Evolutionary conservation across 1,140 invertebrate species (phyloP).

Genomic region (Penaeus chinensis): DNA sequence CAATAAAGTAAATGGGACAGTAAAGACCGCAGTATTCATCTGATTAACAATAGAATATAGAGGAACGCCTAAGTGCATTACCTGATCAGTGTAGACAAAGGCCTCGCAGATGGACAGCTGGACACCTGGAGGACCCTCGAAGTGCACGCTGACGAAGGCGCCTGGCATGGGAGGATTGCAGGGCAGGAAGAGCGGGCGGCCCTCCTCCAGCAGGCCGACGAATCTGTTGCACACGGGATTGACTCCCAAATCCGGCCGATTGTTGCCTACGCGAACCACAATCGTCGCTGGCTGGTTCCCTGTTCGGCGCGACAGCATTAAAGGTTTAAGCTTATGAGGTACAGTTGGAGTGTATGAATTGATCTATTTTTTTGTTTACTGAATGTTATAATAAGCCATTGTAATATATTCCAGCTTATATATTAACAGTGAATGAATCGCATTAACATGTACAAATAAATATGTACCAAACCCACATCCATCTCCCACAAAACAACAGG

Average conservation of each 20-base stretch:
- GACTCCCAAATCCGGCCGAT: slow-evolving; percentile 90
- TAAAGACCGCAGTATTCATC: background rate
- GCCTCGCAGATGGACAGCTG: slow-evolving; percentile 94
- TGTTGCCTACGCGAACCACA: slow-evolving; percentile 91
- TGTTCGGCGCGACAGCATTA: background rate
- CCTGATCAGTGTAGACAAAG: slow-evolving; percentile 94
- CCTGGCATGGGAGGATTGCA: slow-evolving; percentile 96
- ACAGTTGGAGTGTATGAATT: background rate
- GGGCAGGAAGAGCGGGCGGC: slow-evolving; percentile 89
- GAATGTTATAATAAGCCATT: background rate
- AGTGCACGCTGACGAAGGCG: slow-evolving; percentile 91
- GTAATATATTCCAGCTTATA: background rate
- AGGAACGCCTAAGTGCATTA: slow-evolving; percentile 64
- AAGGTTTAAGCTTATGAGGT: background rate
- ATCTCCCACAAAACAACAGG: background rate
- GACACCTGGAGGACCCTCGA: slow-evolving; percentile 78
- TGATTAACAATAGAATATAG: too few relatives aligned
- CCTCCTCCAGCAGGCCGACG: slow-evolving; percentile 79
- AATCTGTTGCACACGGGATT: slow-evolving; percentile 94
- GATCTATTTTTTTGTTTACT: slow-evolving; percentile 5
- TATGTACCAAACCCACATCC: background rate
- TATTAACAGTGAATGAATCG: background rate
- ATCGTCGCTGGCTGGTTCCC: slow-evolving; percentile 79
- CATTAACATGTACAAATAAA: background rate
- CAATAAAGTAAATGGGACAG: background rate